These are phyloP conservation scores for Tympanoctomys barrerae DNA, from an alignment of 2,797 vertebrate species.

Conservation along the genomic window DNA sequence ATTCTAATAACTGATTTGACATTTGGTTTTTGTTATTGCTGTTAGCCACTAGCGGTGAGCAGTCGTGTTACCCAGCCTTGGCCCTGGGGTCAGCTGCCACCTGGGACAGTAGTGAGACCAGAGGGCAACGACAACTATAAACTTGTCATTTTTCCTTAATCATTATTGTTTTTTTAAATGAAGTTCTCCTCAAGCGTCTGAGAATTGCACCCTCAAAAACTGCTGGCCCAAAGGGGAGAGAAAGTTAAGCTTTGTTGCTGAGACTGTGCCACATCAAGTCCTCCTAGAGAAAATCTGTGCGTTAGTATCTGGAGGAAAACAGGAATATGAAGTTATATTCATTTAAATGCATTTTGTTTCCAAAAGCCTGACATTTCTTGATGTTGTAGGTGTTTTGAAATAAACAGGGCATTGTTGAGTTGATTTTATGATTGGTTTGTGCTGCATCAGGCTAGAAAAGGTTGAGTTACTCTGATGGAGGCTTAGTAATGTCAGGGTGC, in stretches of 20 bases:
- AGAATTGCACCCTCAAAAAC: too few relatives aligned
- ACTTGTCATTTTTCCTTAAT: background rate
- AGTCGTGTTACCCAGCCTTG: background rate
- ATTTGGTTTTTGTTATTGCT: slow-evolving; percentile 1
- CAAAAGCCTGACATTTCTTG: slow-evolving; percentile 56
- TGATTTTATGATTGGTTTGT: slow-evolving; percentile 39
- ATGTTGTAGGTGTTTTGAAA: slow-evolving; percentile 41
- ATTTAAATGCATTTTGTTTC: slow-evolving; percentile 63
- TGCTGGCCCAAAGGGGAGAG: background rate
- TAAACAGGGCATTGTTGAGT: background rate
- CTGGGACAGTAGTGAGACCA: background rate
- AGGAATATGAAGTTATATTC: slow-evolving; percentile 35
- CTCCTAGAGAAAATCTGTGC: background rate
- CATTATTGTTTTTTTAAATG: slow-evolving; percentile 36
- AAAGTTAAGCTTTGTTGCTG: background rate
- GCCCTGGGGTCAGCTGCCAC: background rate
- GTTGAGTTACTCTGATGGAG: background rate
- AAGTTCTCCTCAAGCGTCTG: background rate
- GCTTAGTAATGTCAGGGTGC: background rate
- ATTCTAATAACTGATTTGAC: background rate
- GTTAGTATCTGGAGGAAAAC: background rate
- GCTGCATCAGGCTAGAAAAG: background rate
- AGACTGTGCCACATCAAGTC: background rate
- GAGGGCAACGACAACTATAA: background rate
- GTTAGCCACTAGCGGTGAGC: background rate